Conservation (phyloP, 2,888 invertebrate species). For the Eremobia ochroleuca region DNA sequence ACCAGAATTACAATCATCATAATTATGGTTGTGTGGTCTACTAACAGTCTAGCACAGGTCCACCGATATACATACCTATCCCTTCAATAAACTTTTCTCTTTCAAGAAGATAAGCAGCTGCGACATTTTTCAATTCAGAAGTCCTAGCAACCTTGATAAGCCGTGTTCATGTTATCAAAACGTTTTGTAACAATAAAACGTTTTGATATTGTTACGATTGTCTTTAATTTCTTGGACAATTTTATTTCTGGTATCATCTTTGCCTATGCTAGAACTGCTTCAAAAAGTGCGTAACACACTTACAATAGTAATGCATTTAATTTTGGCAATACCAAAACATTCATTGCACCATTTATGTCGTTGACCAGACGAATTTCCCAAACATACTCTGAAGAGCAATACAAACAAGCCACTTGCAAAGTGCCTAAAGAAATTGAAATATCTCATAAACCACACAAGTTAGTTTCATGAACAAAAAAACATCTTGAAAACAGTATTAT, state of each 20-base stretch:
- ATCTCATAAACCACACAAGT: not conserved
- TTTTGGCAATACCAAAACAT: not conserved
- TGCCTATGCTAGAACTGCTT: not conserved
- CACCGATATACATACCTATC: not conserved
- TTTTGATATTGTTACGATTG: conserved; percentile 8
- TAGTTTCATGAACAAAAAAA: not conserved
- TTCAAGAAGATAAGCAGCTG: conserved; percentile 1
- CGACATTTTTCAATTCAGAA: not conserved
- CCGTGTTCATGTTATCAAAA: not conserved
- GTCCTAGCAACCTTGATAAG: not conserved
- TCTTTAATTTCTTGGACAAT: conserved; percentile 16
- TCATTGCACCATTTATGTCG: not conserved
- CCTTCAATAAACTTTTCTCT: not conserved
- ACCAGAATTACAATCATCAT: not conserved
- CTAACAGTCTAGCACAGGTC: not conserved
- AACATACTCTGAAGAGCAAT: not conserved
- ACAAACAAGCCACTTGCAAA: not conserved
- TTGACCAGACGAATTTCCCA: not conserved
- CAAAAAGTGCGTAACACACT: not conserved
- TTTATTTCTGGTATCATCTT: not conserved
- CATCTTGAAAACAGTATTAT: too few species aligned
- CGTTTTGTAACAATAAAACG: too few species aligned
- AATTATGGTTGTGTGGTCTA: not conserved
- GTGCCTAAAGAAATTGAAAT: not conserved
- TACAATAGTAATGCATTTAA: not conserved